Evolutionary conservation across 2,888 invertebrate genomes (phyloP), one percentile per base, ranked within the genome.

Genomic region (Eupelmus urozonus): DNA sequence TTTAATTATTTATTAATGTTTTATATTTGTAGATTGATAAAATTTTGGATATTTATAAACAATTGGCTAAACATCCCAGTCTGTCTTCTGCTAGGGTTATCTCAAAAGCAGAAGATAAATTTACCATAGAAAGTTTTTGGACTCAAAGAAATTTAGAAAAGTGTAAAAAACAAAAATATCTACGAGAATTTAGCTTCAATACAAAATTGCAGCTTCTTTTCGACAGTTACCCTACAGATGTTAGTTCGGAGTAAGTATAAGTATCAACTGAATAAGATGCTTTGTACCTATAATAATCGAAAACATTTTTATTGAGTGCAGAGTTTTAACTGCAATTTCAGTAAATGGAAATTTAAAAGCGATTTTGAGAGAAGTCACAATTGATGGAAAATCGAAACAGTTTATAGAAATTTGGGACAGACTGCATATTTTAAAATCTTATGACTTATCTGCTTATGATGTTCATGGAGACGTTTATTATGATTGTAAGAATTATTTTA

Each of bases 381-480:
- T 92, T 27, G 90, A 90, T 16, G 92, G 92, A 18, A 84, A 84
- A 0, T 91, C 90, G 86, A 94, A 94, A 85, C 94, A 95, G 84
- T 95, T 92, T 85, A 89, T 96, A 34, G 96, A 96, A 91, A 93
- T 96, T 51, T 95, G 95, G 95, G 90, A 91, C 73, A 90, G 91
- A 63, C 90, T 90, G 13, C 91, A 90, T 80, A 86, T 94, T 20
- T 88, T 91, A 0, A 92, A 93, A 83, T 92, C 92, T 82, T 92
- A 94, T 60, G 95, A 96, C 87, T 91, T 96, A 29, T 91, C 92
- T 7, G 92, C 93, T 0, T 87, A 94, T 59, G 95, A 96, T 83
- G 90, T 95, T 9, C 97, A 97, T 89, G 96, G 96, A 65, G 94
- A 94, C 85, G 93, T 97, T 9, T 96, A 96, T 89, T 91, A 93